phyloP scores from a whole-genome alignment of 2,113 vertebrate genomes.

The Myanophis thanlyinensis region DNA sequence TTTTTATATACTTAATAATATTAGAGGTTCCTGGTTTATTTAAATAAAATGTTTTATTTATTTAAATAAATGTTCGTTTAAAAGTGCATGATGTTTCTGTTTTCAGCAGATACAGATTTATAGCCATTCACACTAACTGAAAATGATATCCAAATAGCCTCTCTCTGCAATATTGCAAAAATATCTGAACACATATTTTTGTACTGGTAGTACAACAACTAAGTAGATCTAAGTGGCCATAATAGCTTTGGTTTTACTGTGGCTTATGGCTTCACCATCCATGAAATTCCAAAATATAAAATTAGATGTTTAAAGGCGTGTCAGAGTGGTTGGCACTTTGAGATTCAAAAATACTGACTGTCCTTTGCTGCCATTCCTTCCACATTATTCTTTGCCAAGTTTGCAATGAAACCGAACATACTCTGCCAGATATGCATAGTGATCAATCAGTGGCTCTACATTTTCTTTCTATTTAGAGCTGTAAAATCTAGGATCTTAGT shows the following conservation, averaged over 20 bases:
- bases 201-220: background rate
- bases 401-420: background rate
- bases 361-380: background rate
- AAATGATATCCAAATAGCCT: background rate
- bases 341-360: background rate
- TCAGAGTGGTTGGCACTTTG: slow-evolving; percentile 21
- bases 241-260: background rate
- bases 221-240: background rate
- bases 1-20: background rate
- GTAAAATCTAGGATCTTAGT: background rate
- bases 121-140: background rate
- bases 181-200: background rate
- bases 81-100: background rate
- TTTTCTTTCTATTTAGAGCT: background rate
- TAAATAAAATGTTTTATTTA: background rate
- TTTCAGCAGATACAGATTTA: background rate
- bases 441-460: background rate
- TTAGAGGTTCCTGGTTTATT: background rate
- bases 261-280: background rate
- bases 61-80: background rate
- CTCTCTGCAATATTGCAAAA: background rate
- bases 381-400: background rate
- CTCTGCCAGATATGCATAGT: background rate
- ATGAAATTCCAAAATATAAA: background rate
- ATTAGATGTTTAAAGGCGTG: slow-evolving; percentile 25